phyloP scores from a whole-genome alignment of 92 coral and sea anemone genomes.

The Zoanthus sansibaricus region DNA sequence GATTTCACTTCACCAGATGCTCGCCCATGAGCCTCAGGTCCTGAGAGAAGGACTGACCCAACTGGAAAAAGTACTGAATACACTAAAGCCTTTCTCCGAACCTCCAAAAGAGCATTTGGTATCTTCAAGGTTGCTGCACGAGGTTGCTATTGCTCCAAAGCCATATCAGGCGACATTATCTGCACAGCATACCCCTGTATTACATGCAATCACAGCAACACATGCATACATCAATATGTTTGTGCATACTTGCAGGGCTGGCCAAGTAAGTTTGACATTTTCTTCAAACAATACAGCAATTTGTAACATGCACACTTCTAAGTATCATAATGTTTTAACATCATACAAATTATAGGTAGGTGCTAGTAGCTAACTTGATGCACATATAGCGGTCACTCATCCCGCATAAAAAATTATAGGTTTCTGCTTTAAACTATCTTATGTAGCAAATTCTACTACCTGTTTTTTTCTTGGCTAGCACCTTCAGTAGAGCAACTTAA shows the following conservation, averaged over 20 bases:
- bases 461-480: too few relatives aligned
- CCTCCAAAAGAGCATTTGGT: constrained; percentile 71
- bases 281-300: too few relatives aligned
- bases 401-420: too few relatives aligned
- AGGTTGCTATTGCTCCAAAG: constrained; percentile 80
- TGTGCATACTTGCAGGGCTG: constrained; percentile 88
- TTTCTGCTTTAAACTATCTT: too few relatives aligned
- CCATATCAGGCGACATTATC: constrained; percentile 88
- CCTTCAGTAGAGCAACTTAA: too few relatives aligned
- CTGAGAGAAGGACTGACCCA: constrained; percentile 86
- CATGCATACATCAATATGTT: constrained; percentile 97
- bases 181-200: constrained; percentile 87
- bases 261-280: constrained; percentile 70
- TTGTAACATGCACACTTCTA: too few relatives aligned
- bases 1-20: constrained; percentile 59
- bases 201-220: constrained; percentile 87
- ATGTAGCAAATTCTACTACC: too few relatives aligned
- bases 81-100: constrained; percentile 70
- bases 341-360: too few relatives aligned
- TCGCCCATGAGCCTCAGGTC: constrained; percentile 95
- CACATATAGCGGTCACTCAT: too few relatives aligned
- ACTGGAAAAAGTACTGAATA: constrained; percentile 72
- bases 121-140: constrained; percentile 79
- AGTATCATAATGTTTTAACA: too few relatives aligned
- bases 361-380: too few relatives aligned